Conservation (phyloP, 2,888 invertebrate species). For the Lithophane leautieri region DNA sequence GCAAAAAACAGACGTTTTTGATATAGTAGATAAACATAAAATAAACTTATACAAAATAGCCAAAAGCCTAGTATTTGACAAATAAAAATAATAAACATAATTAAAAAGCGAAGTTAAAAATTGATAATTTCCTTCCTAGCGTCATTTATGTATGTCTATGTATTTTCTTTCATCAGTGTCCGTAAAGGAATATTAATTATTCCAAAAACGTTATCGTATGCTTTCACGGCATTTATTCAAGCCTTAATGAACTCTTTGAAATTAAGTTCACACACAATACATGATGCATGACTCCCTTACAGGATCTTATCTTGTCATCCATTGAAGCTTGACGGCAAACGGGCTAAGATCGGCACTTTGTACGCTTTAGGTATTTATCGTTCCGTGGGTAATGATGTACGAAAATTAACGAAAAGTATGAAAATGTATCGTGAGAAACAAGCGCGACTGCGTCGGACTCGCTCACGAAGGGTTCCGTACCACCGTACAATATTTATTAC, state of each 20-base stretch:
- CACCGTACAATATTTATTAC: too few species aligned
- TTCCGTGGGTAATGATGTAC: constrained; percentile 10
- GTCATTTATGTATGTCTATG: not conserved
- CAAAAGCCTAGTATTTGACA: not conserved
- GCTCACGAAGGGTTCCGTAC: too few species aligned
- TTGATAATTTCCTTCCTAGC: not conserved
- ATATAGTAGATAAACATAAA: not conserved
- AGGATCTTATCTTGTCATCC: constrained; percentile 7
- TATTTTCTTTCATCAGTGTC: not conserved
- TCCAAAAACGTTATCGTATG: constrained; percentile 15
- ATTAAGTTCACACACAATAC: constrained; percentile 10
- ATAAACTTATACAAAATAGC: not conserved
- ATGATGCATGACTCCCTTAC: constrained; percentile 28
- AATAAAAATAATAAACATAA: not conserved
- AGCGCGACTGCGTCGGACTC: too few species aligned
- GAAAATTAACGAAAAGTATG: constrained; percentile 3
- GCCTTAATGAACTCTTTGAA: constrained; percentile 18
- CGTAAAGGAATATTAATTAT: constrained; percentile 11
- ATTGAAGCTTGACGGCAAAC: constrained; percentile 18
- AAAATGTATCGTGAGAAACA: not conserved
- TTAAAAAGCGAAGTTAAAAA: not conserved
- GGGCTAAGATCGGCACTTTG: not conserved
- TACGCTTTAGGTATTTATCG: not conserved
- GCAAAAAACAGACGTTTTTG: not conserved
- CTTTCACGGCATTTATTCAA: constrained; percentile 32